phyloP scores from a whole-genome alignment of 2,113 vertebrate species.

The Calonectris borealis region DNA sequence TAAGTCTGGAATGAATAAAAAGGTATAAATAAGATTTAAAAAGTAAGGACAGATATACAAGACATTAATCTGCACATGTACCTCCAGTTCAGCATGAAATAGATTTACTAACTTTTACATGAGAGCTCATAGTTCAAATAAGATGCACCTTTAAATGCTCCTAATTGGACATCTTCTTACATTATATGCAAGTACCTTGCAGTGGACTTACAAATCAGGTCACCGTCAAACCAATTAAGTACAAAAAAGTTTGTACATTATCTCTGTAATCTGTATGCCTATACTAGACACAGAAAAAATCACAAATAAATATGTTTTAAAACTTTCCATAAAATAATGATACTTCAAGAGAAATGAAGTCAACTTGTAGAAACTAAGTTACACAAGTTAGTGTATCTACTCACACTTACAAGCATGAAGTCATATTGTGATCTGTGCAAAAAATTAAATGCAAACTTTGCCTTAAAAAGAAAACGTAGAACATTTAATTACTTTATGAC shows the following conservation, averaged over 20 bases:
- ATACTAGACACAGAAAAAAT: neutral
- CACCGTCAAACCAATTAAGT: neutral
- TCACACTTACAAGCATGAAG: neutral
- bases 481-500: conserved; percentile 85
- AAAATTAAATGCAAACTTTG: neutral
- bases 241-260: neutral
- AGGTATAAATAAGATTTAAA: neutral
- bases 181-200: neutral
- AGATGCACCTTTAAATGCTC: neutral
- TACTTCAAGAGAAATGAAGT: neutral
- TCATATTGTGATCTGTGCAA: neutral
- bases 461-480: neutral
- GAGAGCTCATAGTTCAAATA: neutral
- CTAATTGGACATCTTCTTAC: neutral
- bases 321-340: neutral
- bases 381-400: neutral
- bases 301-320: neutral
- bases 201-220: neutral
- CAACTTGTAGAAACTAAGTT: neutral
- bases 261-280: neutral
- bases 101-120: neutral
- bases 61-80: neutral
- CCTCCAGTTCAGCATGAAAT: neutral
- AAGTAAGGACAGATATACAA: neutral
- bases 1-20: conserved; percentile 82